A percentile compares a stretch with the other conserved stretches of the same genome.
phyloP scores from a whole-genome alignment of 2,888 invertebrate species.

The Rhodophaea formosa region DNA sequence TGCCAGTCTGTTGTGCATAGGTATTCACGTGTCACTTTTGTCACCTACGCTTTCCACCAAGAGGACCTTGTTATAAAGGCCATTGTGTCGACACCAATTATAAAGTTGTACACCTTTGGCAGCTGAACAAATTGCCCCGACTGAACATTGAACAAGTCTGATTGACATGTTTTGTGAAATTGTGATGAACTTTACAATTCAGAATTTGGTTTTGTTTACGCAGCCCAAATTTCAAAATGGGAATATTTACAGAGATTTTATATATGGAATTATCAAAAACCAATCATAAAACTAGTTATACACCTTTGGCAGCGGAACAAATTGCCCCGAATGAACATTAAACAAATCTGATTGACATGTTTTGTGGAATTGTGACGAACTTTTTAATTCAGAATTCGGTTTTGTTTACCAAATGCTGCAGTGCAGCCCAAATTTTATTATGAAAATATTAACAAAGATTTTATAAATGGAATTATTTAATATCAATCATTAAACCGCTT shows the following conservation, averaged over 20 bases:
- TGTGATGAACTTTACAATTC: too few relatives aligned
- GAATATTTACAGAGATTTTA: too few relatives aligned
- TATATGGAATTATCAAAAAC: too few relatives aligned
- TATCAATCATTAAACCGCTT: too few relatives aligned
- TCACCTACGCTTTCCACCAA: background rate
- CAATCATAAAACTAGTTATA: constrained; percentile 23
- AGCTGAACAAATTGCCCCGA: constrained; percentile 16
- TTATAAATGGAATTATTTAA: too few relatives aligned
- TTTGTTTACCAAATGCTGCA: background rate
- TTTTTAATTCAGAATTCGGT: background rate
- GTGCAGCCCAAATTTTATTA: too few relatives aligned
- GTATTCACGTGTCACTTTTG: constrained; percentile 3
- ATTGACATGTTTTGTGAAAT: constrained; percentile 17
- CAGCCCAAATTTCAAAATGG: too few relatives aligned
- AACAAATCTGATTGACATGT: constrained; percentile 14
- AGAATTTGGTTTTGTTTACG: too few relatives aligned
- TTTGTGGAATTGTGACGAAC: background rate
- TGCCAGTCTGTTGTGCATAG: background rate
- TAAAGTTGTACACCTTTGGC: constrained; percentile 18
- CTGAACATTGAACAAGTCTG: constrained; percentile 8
- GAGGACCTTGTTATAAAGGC: background rate
- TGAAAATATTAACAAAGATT: too few relatives aligned
- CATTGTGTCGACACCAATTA: constrained; percentile 19
- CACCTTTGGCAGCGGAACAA: constrained; percentile 8
- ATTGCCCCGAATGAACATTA: constrained; percentile 9